Conservation (phyloP, 2,888 invertebrate species). For the Folsomia candida region DNA sequence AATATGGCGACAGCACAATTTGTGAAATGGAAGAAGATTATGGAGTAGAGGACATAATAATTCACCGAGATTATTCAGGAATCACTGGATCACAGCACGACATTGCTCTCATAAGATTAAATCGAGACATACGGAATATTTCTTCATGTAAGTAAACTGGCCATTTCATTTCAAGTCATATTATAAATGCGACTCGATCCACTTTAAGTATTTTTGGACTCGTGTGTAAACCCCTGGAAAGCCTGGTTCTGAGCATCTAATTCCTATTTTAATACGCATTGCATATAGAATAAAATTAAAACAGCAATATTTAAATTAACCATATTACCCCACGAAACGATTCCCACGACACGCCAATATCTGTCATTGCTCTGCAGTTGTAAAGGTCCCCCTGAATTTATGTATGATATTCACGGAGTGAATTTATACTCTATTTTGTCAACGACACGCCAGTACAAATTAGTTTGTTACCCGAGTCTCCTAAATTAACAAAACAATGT, state of each 20-base stretch:
- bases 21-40: slow-evolving; percentile 58
- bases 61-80: slow-evolving; percentile 64
- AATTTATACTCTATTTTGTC: no score
- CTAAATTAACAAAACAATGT: slow-evolving; percentile 11
- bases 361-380: slow-evolving; percentile 64
- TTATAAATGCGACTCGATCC: slow-evolving; percentile 60
- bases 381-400: slow-evolving; percentile 70
- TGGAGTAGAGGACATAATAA: slow-evolving; percentile 63
- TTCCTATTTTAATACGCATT: slow-evolving; percentile 42
- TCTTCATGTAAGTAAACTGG: slow-evolving; percentile 53
- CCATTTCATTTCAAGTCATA: not conserved
- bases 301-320: not conserved
- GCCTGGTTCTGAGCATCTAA: slow-evolving; percentile 71
- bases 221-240: slow-evolving; percentile 78
- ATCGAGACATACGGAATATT: slow-evolving; percentile 57
- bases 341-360: slow-evolving; percentile 73
- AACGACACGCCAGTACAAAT: no score
- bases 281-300: not conserved
- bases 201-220: slow-evolving; percentile 68
- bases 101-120: slow-evolving; percentile 68
- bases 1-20: slow-evolving; percentile 9
- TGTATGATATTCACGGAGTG: no score
- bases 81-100: slow-evolving; percentile 66
- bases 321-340: slow-evolving; percentile 75
- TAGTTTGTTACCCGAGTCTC: slow-evolving; percentile 41